Evolutionary conservation across 2,797 vertebrate genomes (phyloP).

Genomic region (Sebastes nivosus): DNA sequence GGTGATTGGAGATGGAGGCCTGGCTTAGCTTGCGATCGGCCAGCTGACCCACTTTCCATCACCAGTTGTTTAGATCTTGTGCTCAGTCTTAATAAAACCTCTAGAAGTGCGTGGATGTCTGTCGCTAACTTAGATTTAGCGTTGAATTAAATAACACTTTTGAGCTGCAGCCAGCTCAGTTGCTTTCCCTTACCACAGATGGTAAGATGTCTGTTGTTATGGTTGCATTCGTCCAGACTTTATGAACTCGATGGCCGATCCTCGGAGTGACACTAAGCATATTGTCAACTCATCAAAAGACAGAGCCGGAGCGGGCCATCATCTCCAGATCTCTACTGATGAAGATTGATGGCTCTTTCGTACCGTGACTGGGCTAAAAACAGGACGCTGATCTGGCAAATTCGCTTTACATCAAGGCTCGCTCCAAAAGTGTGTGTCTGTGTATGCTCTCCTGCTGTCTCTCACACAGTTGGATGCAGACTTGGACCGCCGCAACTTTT

Average conservation of each 20-base stretch:
- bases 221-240: slow-evolving; percentile 53
- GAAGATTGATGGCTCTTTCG: slow-evolving; percentile 55
- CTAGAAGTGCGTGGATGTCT: background rate
- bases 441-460: slow-evolving; percentile 22
- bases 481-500: slow-evolving; percentile 2
- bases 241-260: slow-evolving; percentile 61
- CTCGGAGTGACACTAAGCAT: slow-evolving; percentile 46
- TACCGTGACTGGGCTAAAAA: slow-evolving; percentile 52
- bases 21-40: slow-evolving; percentile 36
- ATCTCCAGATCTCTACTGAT: slow-evolving; percentile 52
- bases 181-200: slow-evolving; percentile 39
- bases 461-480: slow-evolving; percentile 19
- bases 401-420: slow-evolving; percentile 18
- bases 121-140: background rate
- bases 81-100: background rate
- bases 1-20: slow-evolving; percentile 54
- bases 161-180: background rate
- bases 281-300: slow-evolving; percentile 68
- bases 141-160: slow-evolving; percentile 10
- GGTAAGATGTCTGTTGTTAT: slow-evolving; percentile 40
- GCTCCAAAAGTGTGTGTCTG: slow-evolving; percentile 27
- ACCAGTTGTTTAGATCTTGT: background rate
- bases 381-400: slow-evolving; percentile 28
- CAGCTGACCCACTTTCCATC: slow-evolving; percentile 73
- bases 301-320: slow-evolving; percentile 4